Conservation (phyloP, 2,113 vertebrate genomes). For the Poecilia latipinna region DNA sequence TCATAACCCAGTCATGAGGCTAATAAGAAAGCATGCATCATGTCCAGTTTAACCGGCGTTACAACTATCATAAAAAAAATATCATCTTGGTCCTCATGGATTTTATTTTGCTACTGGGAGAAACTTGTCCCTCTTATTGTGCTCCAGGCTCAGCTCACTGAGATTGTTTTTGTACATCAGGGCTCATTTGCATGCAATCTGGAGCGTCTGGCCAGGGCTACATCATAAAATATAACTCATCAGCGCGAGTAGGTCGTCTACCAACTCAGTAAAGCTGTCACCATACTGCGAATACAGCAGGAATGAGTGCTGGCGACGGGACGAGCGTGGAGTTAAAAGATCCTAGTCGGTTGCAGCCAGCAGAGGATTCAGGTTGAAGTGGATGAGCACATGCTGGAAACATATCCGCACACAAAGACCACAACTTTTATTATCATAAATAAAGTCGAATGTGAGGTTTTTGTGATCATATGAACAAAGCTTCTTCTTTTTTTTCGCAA, state of each 20-base stretch:
- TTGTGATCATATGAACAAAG: background rate
- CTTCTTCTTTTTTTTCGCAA: slow-evolving; percentile 7
- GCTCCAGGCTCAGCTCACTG: slow-evolving; percentile 18
- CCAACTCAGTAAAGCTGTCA: slow-evolving; percentile 77
- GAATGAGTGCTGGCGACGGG: slow-evolving; percentile 56
- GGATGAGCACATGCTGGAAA: slow-evolving; percentile 12
- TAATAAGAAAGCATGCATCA: slow-evolving; percentile 23
- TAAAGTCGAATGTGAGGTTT: background rate
- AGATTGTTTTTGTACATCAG: slow-evolving; percentile 54
- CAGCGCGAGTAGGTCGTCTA: slow-evolving; percentile 62
- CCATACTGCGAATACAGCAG: slow-evolving; percentile 78
- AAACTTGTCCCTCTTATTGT: slow-evolving; percentile 29
- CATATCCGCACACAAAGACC: background rate
- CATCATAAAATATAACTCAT: slow-evolving; percentile 67
- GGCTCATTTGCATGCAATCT: slow-evolving; percentile 65
- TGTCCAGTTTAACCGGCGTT: background rate
- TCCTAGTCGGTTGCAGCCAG: slow-evolving; percentile 30
- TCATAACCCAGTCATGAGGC: background rate
- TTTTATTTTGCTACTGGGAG: slow-evolving; percentile 9
- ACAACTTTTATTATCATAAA: background rate
- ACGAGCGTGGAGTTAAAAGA: slow-evolving; percentile 50
- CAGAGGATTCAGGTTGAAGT: slow-evolving; percentile 18
- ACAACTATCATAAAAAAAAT: background rate
- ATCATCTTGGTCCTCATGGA: background rate
- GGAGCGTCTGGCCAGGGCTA: slow-evolving; percentile 52